Base-by-base conservation (phyloP, 1,140 invertebrate species). In the Aphelenchoides besseyi region DNA sequence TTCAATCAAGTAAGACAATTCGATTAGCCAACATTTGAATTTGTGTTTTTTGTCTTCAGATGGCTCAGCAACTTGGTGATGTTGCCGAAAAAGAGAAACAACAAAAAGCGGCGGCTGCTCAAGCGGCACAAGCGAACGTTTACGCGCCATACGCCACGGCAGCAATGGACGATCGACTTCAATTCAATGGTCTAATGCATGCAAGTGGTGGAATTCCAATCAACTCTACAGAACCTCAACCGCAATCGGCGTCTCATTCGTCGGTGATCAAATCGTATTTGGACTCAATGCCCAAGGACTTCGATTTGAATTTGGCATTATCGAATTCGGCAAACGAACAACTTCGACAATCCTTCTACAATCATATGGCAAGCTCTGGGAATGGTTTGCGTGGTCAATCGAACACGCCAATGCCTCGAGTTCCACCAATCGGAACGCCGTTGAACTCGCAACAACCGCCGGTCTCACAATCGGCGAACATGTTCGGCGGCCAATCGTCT, bases 41-140 rank as follows among this genome's bases (percentile, higher is more conserved):
- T 33, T 33, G 18, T 8, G 16, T 23, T 5, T 8, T 18, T 8
- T 30, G 16, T 12, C n/a, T 66, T 28, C 41, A 66, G 36, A 33
- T 66, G 16, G 63, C 63, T 1, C 16, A 16, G 2, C 63, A 66
- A 66, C 26, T 66, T n/a, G 63, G 63, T n/a, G 63, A 66, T 8
- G 32, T 37, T 28, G 63, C 63, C 32, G 63, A 66, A 35, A 66
- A 66, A 66, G 63, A 66, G 32, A 66, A 66, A 30, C 16, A 66
- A 1, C 30, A 66, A 8, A 16, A 66, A 53, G n/a, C n/a, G n/a
- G 63, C 30, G 41, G 41, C 41, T 23, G 41, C 41, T 12, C 12
- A 12, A 12, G 41, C 41, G 12, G 41, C 41, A 12, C 41, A 48
- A 23, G 41, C 41, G 12, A 48, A 48, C 41, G 41, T 48, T 23